Percentiles rank a stretch among this genome's conserved stretches.
Evolutionary conservation across 2,113 vertebrate genomes (phyloP).

Genomic region (Sinocyclocheilus rhinocerous): DNA sequence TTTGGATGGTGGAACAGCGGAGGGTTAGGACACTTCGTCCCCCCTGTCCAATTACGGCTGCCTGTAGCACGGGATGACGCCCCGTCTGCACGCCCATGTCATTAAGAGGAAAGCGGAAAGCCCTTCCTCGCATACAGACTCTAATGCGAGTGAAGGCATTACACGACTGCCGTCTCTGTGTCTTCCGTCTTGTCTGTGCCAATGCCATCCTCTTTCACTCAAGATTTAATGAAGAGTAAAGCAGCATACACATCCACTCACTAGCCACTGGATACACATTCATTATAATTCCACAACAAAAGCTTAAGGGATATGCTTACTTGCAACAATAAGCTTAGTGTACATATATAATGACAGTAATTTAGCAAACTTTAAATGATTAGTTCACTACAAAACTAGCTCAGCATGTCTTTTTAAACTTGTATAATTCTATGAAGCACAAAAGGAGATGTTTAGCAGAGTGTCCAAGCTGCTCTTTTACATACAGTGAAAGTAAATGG

Average conservation of each 20-base stretch:
- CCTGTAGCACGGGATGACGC: conserved; percentile 76
- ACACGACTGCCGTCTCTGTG: background rate
- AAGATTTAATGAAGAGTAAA: conserved; percentile 30
- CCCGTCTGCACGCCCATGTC: conserved; percentile 53
- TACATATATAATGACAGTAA: too few relatives aligned
- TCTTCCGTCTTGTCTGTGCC: background rate
- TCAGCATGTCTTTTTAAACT: background rate
- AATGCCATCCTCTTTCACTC: background rate
- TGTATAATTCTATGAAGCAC: background rate
- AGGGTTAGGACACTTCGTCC: conserved; percentile 79
- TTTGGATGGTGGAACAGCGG: conserved; percentile 68
- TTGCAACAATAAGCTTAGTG: too few relatives aligned
- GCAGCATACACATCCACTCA: background rate
- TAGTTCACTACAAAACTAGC: background rate
- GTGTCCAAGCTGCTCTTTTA: background rate
- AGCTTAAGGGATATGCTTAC: too few relatives aligned
- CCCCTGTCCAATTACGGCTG: conserved; percentile 78
- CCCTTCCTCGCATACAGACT: background rate
- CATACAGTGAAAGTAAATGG: background rate
- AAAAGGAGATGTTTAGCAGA: background rate
- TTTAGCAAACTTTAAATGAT: background rate
- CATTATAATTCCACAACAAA: background rate
- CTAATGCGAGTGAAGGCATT: background rate
- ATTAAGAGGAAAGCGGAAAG: conserved; percentile 41
- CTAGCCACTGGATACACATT: background rate